Conservation (phyloP, 2,113 vertebrate species). For the Epinephelus moara region DNA sequence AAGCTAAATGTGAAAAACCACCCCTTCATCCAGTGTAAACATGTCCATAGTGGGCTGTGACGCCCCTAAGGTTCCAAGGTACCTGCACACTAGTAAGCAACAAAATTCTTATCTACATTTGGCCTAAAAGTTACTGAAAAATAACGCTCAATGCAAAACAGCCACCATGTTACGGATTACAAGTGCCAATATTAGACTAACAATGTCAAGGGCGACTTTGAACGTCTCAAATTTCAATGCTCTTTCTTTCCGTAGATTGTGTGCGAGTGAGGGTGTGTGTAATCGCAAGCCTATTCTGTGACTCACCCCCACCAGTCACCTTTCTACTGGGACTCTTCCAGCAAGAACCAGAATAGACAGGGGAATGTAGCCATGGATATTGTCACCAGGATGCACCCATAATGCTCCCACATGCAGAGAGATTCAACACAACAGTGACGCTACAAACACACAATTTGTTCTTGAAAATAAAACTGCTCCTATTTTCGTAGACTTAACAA, state of each 20-base stretch:
- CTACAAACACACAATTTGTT: not conserved
- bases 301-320: constrained; percentile 60
- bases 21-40: constrained; percentile 32
- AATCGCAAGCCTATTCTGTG: constrained; percentile 44
- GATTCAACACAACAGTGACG: constrained; percentile 33
- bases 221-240: constrained; percentile 48
- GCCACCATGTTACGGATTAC: not conserved
- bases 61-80: not conserved
- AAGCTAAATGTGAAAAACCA: constrained; percentile 42
- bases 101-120: not conserved
- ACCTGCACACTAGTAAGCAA: not conserved
- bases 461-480: constrained; percentile 17
- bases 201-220: constrained; percentile 5
- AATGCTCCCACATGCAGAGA: constrained; percentile 28
- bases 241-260: constrained; percentile 29
- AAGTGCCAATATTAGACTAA: not conserved
- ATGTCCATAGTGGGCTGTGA: not conserved
- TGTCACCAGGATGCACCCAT: constrained; percentile 51
- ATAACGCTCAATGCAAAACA: constrained; percentile 2
- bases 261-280: constrained; percentile 8
- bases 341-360: constrained; percentile 52
- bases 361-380: constrained; percentile 67
- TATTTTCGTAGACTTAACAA: not conserved
- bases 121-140: not conserved
- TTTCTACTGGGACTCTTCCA: constrained; percentile 54